Percentiles rank a stretch among this genome's conserved stretches.
Conservation (phyloP, 2,113 vertebrate species). For the Dasypus novemcinctus region DNA sequence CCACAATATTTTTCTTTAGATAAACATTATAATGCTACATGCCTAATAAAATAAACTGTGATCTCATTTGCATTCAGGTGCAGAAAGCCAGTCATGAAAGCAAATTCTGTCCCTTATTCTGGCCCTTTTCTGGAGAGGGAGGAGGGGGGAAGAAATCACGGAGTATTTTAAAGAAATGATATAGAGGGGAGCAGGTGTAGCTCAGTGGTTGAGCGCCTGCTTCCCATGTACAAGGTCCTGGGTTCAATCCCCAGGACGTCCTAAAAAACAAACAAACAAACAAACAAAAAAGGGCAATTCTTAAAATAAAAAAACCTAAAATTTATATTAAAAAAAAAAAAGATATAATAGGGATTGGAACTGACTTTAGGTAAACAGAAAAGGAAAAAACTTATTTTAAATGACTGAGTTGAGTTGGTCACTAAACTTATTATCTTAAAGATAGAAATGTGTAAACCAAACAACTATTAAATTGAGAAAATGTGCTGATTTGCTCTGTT, state of each 20-base stretch:
- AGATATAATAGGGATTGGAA: constrained; percentile 41
- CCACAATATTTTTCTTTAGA: constrained; percentile 53
- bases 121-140: background rate
- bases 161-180: background rate
- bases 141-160: constrained; percentile 37
- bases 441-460: constrained; percentile 72
- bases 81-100: constrained; percentile 65
- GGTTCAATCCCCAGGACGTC: too few relatives aligned
- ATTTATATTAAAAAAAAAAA: background rate
- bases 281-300: too few relatives aligned
- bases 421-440: constrained; percentile 63
- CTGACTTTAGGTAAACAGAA: constrained; percentile 66
- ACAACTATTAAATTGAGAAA: constrained; percentile 61
- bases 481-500: constrained; percentile 66
- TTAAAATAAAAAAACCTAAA: too few relatives aligned
- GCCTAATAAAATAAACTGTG: constrained; percentile 63
- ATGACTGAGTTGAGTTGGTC: constrained; percentile 43
- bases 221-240: too few relatives aligned
- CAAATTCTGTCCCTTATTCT: constrained; percentile 63
- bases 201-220: too few relatives aligned
- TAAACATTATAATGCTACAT: constrained; percentile 42
- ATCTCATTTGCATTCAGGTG: constrained; percentile 63
- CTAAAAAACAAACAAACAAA: too few relatives aligned
- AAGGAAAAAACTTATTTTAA: constrained; percentile 57
- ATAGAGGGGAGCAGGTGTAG: too few relatives aligned